Evolutionary conservation across 2,888 invertebrate species (phyloP).

Genomic region (Synanthedon myopaeformis): DNA sequence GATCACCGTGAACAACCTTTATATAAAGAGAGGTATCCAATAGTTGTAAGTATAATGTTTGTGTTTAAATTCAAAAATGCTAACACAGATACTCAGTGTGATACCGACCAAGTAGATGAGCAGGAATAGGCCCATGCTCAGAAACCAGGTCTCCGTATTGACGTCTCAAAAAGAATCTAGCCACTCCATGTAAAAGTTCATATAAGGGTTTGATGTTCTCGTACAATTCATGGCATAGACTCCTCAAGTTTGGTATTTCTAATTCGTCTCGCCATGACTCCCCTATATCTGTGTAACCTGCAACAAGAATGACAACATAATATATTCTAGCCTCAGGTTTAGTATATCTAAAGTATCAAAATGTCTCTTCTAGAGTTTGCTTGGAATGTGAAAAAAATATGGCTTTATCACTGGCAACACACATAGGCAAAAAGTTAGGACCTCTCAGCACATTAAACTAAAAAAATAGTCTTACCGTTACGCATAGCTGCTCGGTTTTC

Average conservation of each 20-base stretch:
- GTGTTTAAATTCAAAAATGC: neutral
- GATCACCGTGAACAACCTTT: too few relatives aligned
- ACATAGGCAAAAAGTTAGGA: conserved; percentile 7
- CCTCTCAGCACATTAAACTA: too few relatives aligned
- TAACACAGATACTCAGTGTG: neutral
- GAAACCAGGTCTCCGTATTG: conserved; percentile 69
- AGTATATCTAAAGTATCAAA: too few relatives aligned
- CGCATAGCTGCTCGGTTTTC: conserved; percentile 74
- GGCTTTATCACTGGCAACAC: too few relatives aligned
- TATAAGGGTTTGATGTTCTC: conserved; percentile 74
- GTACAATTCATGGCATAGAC: conserved; percentile 65
- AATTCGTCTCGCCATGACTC: conserved; percentile 75
- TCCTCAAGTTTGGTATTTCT: conserved; percentile 70
- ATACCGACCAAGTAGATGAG: conserved; percentile 74
- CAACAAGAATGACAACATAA: conserved; percentile 1
- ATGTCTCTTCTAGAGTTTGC: too few relatives aligned
- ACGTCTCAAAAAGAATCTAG: conserved; percentile 70
- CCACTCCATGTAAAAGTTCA: conserved; percentile 77
- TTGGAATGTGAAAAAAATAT: too few relatives aligned
- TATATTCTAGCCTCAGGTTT: too few relatives aligned
- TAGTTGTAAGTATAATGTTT: too few relatives aligned
- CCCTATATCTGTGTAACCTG: conserved; percentile 75
- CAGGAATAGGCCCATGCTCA: conserved; percentile 72
- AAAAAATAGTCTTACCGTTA: conserved; percentile 61
- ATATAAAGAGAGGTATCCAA: too few relatives aligned